Base-by-base conservation (phyloP, 2,797 vertebrate species). In the Sylvia borin region DNA sequence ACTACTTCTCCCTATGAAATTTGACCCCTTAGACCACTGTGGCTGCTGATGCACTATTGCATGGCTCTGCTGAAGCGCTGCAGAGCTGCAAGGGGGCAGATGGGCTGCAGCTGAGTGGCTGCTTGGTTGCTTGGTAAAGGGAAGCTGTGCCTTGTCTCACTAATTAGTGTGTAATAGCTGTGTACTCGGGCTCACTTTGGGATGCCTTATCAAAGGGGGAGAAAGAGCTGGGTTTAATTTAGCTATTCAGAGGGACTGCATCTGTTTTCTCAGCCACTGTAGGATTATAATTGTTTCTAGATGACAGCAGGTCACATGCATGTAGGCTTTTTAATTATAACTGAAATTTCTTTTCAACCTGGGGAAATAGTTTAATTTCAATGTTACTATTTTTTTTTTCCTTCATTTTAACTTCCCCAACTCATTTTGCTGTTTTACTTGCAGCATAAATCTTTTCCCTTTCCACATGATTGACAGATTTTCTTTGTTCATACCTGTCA, bases 281-380 rank as follows among this genome's bases (percentile, higher is more conserved):
- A 97, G 82, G 86, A 92, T 97, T 97, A 86, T 94, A 97, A 97
- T 97, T 95, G 73, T 85, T 71, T 92, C 92, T 95, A 91, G 76
- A 96, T 96, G 97, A 96, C 97, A 96, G 97, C 50, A 87, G 94
- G 96, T 97, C 94, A 86, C 81, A 58, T 25, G 90, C 3, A 31
- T 91, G 91, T 64, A 45, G 45, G 93, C 94, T 97, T 96, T 97
- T 97, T 98, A 97, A 98, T 98, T 97, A 97, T 92, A 96, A 91
- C 53, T 42, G 92, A 95, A 97, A 93, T 96, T 72, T 95, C 96
- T 94, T 95, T 96, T 95, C 95, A 95, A 96, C 92, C 96, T 95
- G 80, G 93, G 96, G 95, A 97, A 95, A 95, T 92, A 96, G 93
- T 96, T 97, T 97, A 60, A 96, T 97, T 96, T 97, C 92, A 95